These are phyloP conservation scores for Limnephilus lunatus DNA, from an alignment of 2,888 invertebrate genomes.

Conservation along the genomic window DNA sequence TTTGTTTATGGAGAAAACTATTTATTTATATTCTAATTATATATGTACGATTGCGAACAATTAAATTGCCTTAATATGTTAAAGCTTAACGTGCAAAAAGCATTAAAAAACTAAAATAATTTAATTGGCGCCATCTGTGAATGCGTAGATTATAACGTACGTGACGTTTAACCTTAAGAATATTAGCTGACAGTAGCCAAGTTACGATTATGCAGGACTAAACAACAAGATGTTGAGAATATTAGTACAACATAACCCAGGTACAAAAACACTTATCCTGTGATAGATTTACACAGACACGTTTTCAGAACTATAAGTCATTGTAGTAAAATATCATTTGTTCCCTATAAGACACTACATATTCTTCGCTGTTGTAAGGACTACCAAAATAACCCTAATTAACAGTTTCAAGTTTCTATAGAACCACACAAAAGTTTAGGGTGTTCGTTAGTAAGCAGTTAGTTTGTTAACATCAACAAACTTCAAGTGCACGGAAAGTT, in stretches of 20 bases:
- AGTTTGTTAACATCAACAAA: background rate
- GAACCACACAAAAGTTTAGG: background rate
- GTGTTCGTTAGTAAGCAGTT: background rate
- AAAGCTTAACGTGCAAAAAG: too few relatives aligned
- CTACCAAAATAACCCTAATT: background rate
- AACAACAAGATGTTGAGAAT: too few relatives aligned
- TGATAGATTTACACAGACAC: background rate
- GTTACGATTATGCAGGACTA: too few relatives aligned
- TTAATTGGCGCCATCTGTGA: too few relatives aligned
- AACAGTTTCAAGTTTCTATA: background rate
- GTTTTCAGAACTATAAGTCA: background rate
- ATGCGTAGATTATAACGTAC: too few relatives aligned
- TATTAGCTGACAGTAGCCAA: background rate
- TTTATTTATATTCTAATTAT: too few relatives aligned
- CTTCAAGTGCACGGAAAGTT: conserved; percentile 7
- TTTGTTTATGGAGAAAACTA: too few relatives aligned
- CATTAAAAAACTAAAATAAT: too few relatives aligned
- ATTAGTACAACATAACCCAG: too few relatives aligned
- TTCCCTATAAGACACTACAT: background rate
- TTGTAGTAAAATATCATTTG: background rate
- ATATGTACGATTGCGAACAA: too few relatives aligned
- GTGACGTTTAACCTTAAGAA: too few relatives aligned
- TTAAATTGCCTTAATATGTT: too few relatives aligned
- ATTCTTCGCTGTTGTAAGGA: background rate
- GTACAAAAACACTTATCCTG: background rate